Evolutionary conservation across 2,113 vertebrate genomes (phyloP), one percentile per base, ranked within the genome.

Genomic region (Pongo pygmaeus): DNA sequence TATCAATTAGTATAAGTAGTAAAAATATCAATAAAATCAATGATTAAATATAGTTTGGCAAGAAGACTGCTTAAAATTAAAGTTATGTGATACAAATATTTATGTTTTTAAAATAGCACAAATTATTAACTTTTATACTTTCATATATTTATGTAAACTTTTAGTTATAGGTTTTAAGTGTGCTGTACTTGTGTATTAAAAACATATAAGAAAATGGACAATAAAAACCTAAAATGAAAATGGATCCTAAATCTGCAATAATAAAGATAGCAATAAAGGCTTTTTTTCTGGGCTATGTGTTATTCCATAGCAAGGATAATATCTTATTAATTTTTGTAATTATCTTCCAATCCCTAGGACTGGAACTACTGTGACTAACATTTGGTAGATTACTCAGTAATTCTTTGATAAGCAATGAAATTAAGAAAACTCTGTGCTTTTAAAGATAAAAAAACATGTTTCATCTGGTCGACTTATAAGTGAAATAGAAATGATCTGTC

Each of bases 401-500:
- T 96, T 92, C 46, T 89, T 89, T 84, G 69, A 69, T 48, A 77
- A 83, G 52, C 69, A 9, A 75, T 30, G 11, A 14, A 75, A 43
- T 94, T 83, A 93, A 84, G 23, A 83, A 18, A 95, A 27, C 9
- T 81, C 30, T 75, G 6, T 77, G 43, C 35, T 79, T 94, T 93
- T 80, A 89, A 52, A 85, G 32, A 81, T 84, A 77, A 92, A 74
- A 88, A 79, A 64, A 74, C 67, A 13, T 23, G 59, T 88, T 91
- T 67, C 46, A 89, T 59, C 20, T 61, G 22, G 1, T 75, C 32
- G 38, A 18, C 27, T 90, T 85, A 30, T 23, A 87, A 92, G 52
- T 75, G 17, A 85, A 96, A 55, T 70, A 70, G 35, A 96, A 94
- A 87, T 90, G 13, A 32, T 67, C 7, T 92, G 23, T 97, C 38